These are phyloP conservation scores for Macquaria australasica DNA, from an alignment of 2,113 vertebrate species.

Conservation along the genomic window DNA sequence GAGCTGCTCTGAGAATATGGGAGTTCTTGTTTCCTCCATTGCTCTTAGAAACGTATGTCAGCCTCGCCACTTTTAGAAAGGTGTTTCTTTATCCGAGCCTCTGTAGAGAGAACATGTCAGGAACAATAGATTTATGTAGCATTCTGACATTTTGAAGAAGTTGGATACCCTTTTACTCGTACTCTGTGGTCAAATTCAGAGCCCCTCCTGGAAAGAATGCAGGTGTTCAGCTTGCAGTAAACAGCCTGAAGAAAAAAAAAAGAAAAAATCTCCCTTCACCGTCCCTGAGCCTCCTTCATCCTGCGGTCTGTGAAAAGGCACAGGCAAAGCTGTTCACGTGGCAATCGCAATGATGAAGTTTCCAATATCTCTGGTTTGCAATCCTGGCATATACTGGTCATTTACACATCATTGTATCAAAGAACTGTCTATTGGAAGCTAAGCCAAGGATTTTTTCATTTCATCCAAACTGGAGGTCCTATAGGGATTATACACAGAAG, in stretches of 20 bases:
- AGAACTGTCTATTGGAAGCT: slow-evolving; percentile 30
- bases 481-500: slow-evolving; percentile 39
- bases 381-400: slow-evolving; percentile 48
- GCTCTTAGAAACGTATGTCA: slow-evolving; percentile 51
- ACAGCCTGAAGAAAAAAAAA: slow-evolving; percentile 27
- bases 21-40: slow-evolving; percentile 57
- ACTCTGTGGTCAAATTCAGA: slow-evolving; percentile 65
- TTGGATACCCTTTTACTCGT: slow-evolving; percentile 59
- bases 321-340: slow-evolving; percentile 23
- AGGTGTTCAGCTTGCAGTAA: slow-evolving; percentile 75
- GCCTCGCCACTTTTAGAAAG: slow-evolving; percentile 38
- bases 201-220: slow-evolving; percentile 50
- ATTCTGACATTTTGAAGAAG: slow-evolving; percentile 70
- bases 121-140: slow-evolving; percentile 67
- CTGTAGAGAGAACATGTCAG: slow-evolving; percentile 47
- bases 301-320: slow-evolving; percentile 17
- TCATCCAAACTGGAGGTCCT: slow-evolving; percentile 38
- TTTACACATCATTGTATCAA: slow-evolving; percentile 54
- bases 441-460: slow-evolving; percentile 51
- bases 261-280: slow-evolving; percentile 15
- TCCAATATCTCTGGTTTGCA: slow-evolving; percentile 41
- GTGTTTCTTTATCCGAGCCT: slow-evolving; percentile 57
- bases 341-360: slow-evolving; percentile 21
- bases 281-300: slow-evolving; percentile 23
- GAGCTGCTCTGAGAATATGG: slow-evolving; percentile 62